These are phyloP conservation scores for Pantherophis guttatus DNA, from an alignment of 2,113 vertebrate genomes.

Conservation along the genomic window DNA sequence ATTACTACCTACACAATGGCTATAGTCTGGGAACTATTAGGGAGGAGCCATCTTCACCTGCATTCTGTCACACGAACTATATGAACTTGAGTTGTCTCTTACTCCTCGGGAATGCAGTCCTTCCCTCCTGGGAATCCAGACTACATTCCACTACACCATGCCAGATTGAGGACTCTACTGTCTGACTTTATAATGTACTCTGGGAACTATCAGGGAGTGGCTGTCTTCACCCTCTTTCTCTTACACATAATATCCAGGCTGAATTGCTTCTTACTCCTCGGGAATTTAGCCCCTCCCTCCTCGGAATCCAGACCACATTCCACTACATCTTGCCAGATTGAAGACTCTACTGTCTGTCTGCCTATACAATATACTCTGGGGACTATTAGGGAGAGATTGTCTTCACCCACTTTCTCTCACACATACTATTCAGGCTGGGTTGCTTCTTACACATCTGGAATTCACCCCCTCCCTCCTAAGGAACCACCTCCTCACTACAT, in stretches of 20 bases:
- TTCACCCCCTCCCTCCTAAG: not conserved
- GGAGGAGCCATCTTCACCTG: too few species aligned
- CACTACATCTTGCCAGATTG: not conserved
- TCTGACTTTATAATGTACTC: not conserved
- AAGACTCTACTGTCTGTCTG: not conserved
- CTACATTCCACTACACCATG: too few species aligned
- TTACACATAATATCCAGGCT: not conserved
- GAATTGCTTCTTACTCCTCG: not conserved
- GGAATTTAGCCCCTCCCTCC: not conserved
- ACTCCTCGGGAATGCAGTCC: too few species aligned
- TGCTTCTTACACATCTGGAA: not conserved
- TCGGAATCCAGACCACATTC: not conserved
- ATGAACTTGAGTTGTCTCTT: too few species aligned
- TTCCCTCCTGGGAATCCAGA: too few species aligned
- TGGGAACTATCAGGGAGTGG: not conserved
- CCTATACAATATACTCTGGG: not conserved
- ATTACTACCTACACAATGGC: too few species aligned
- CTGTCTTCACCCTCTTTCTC: not conserved
- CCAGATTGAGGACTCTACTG: not conserved
- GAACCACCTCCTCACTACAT: not conserved
- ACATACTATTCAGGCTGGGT: not conserved
- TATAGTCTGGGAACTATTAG: too few species aligned
- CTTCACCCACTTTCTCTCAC: not conserved
- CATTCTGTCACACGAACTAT: too few species aligned
- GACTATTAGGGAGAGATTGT: not conserved